Evolutionary conservation across 2,113 vertebrate genomes (phyloP).

Genomic region (human (Homo sapiens)): DNA sequence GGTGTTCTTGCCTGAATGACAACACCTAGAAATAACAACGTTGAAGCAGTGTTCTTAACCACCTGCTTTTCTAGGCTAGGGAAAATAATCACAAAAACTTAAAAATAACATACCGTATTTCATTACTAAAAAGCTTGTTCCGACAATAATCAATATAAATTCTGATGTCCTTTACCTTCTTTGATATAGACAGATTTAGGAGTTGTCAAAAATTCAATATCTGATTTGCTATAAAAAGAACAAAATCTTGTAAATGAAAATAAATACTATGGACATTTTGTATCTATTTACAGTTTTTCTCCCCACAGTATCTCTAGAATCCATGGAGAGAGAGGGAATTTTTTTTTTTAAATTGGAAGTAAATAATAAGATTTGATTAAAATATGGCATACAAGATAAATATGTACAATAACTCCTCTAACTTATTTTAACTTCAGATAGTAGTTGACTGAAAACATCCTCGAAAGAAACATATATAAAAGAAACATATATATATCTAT

Average conservation of each 20-base stretch:
- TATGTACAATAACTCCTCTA: not conserved
- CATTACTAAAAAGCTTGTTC: conserved; percentile 37
- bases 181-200: conserved; percentile 6
- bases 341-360: conserved; percentile 27
- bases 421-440: not conserved
- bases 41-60: not conserved
- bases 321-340: not conserved
- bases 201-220: not conserved
- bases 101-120: conserved; percentile 33
- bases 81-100: conserved; percentile 39
- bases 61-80: conserved; percentile 36
- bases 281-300: not conserved
- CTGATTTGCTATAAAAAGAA: conserved; percentile 23
- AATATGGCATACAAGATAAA: not conserved
- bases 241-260: conserved; percentile 3
- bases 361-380: not conserved
- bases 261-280: not conserved
- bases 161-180: not conserved
- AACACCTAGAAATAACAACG: conserved; percentile 14
- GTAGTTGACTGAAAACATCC: not conserved
- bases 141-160: conserved; percentile 1
- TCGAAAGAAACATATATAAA: not conserved
- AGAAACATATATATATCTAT: no score
- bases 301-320: not conserved
- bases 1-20: not conserved